A percentile compares a stretch with the other conserved stretches of the same genome.
These are phyloP conservation scores for Dermatemys mawii DNA, from an alignment of 2,113 vertebrate species.

Conservation along the genomic window DNA sequence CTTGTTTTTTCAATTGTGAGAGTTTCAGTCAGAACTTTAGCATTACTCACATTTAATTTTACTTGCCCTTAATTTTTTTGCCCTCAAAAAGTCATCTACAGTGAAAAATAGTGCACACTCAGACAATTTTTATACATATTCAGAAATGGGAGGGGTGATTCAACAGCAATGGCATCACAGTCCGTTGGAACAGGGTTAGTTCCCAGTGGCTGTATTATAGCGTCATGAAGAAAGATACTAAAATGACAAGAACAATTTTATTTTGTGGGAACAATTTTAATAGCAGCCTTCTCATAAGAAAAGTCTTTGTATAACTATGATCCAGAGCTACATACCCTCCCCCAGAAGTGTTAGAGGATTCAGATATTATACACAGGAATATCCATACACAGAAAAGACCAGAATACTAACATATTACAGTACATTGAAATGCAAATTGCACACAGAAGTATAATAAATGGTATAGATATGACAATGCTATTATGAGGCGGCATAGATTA, in stretches of 20 bases:
- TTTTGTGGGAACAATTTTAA: neutral
- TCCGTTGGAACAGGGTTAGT: neutral
- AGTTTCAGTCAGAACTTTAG: neutral
- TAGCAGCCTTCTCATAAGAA: neutral
- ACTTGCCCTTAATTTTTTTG: neutral
- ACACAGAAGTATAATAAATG: neutral
- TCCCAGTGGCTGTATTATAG: neutral
- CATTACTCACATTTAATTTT: neutral
- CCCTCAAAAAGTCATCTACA: neutral
- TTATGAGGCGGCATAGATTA: neutral
- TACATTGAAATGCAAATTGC: neutral
- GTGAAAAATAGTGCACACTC: neutral
- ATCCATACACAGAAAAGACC: neutral
- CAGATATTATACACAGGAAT: neutral
- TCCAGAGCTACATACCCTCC: neutral
- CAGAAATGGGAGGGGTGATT: neutral
- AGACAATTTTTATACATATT: neutral
- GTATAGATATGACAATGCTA: neutral
- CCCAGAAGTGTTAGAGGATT: neutral
- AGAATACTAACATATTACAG: slow-evolving; percentile 3
- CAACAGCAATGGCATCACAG: neutral
- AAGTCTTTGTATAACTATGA: neutral
- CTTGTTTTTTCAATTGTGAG: neutral
- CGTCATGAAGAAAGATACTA: neutral
- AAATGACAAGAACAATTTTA: neutral